phyloP scores from a whole-genome alignment of 2,797 vertebrate species.

The Aplochiton taeniatus region DNA sequence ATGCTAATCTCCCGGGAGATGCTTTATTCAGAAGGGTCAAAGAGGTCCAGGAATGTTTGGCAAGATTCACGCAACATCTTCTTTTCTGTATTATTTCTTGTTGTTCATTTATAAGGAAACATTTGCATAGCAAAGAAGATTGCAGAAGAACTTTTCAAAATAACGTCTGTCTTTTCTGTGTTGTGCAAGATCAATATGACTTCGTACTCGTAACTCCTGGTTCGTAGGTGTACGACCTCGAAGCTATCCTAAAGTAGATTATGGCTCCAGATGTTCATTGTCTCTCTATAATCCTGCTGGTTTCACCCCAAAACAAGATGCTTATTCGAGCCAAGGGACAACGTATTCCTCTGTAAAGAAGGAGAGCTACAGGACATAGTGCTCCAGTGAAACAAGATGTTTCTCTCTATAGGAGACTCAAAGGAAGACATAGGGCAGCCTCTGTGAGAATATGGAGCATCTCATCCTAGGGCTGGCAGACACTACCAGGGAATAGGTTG shows the following conservation, averaged over 20 bases:
- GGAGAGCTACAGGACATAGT: too few relatives aligned
- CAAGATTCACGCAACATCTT: constrained; percentile 15
- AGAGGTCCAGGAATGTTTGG: constrained; percentile 63
- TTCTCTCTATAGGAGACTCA: too few relatives aligned
- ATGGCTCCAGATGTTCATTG: constrained; percentile 29
- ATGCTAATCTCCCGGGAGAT: constrained; percentile 66
- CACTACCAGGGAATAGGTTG: too few relatives aligned
- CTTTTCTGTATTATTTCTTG: constrained; percentile 18
- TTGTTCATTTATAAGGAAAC: constrained; percentile 50
- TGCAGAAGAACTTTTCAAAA: constrained; percentile 55
- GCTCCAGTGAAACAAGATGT: too few relatives aligned
- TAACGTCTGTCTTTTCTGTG: constrained; percentile 53
- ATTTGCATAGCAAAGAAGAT: constrained; percentile 40
- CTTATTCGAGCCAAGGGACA: too few relatives aligned
- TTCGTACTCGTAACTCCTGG: constrained; percentile 62
- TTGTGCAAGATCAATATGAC: constrained; percentile 52
- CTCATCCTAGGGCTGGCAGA: too few relatives aligned
- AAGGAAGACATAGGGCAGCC: too few relatives aligned
- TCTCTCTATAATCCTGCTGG: constrained; percentile 23
- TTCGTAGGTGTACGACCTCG: constrained; percentile 59
- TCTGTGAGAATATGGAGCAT: too few relatives aligned
- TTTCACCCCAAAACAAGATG: not conserved
- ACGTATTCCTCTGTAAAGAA: too few relatives aligned
- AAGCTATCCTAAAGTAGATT: constrained; percentile 45
- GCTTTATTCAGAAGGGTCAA: constrained; percentile 72